phyloP scores from a whole-genome alignment of 2,797 vertebrate genomes.

The Gadopsis bispinosus region DNA sequence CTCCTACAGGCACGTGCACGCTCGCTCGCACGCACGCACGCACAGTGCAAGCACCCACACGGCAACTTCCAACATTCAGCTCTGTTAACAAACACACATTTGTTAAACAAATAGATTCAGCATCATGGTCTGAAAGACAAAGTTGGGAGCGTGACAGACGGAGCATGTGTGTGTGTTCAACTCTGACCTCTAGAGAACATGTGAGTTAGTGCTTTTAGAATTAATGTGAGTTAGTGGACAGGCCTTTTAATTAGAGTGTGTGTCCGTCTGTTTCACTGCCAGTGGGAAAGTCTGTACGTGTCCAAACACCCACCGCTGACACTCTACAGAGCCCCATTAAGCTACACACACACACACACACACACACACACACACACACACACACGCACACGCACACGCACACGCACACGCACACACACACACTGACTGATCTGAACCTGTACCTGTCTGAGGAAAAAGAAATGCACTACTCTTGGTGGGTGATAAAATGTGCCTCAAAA shows the following conservation, averaged over 20 bases:
- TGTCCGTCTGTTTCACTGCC: neutral
- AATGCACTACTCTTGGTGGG: neutral
- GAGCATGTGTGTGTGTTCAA: neutral
- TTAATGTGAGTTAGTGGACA: neutral
- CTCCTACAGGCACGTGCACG: neutral
- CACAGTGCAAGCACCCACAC: neutral
- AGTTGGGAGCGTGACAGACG: conserved; percentile 5
- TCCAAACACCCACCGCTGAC: too few species aligned
- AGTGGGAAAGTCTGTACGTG: neutral
- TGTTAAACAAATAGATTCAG: conserved; percentile 71
- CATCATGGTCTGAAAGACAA: conserved; percentile 27
- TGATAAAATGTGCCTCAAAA: neutral
- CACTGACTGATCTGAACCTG: neutral
- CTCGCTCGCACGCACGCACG: neutral
- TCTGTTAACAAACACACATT: conserved; percentile 61
- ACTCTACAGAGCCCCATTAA: too few species aligned
- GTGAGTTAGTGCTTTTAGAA: neutral
- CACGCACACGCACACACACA: neutral
- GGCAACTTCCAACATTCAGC: conserved; percentile 23
- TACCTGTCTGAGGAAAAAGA: too few species aligned
- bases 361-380: neutral
- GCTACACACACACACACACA: too few species aligned
- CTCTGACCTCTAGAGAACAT: neutral
- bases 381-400: too few species aligned
- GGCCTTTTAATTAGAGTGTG: neutral